phyloP scores from a whole-genome alignment of 1,140 invertebrate species.

The Drosophila sproati region DNA sequence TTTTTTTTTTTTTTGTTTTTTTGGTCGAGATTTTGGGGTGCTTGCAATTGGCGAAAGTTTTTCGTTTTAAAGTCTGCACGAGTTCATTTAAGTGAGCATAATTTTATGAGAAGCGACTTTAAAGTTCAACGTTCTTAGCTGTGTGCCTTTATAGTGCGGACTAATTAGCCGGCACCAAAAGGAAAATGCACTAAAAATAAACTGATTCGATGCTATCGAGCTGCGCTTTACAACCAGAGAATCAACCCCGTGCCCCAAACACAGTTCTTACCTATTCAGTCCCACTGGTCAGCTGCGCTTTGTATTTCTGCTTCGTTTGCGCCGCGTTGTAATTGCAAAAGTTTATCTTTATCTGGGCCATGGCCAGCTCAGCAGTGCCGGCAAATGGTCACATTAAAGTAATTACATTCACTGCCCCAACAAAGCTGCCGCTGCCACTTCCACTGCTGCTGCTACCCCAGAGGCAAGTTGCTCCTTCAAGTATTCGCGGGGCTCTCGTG shows the following conservation, averaged over 20 bases:
- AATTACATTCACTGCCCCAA: constrained; percentile 69
- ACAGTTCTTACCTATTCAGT: not conserved
- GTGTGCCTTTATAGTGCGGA: constrained; percentile 19
- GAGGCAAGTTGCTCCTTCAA: not conserved
- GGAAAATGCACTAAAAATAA: constrained; percentile 67
- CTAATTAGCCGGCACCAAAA: constrained; percentile 65
- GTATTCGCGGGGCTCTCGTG: constrained; percentile 4
- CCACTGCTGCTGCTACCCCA: not conserved
- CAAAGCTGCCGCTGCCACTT: constrained; percentile 10
- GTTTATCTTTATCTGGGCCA: constrained; percentile 79
- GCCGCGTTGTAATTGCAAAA: constrained; percentile 79
- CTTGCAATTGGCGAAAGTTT: constrained; percentile 31
- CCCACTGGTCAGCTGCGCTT: constrained; percentile 31
- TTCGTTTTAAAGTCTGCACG: constrained; percentile 56
- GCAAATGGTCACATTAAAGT: constrained; percentile 82
- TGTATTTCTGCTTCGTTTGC: constrained; percentile 69
- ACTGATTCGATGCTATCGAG: constrained; percentile 79
- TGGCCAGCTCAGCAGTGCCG: constrained; percentile 56
- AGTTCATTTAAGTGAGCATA: constrained; percentile 53
- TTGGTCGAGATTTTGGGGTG: constrained; percentile 43
- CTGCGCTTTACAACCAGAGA: constrained; percentile 39
- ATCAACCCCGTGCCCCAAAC: not conserved
- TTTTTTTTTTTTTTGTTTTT: not conserved
- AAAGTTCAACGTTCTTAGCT: constrained; percentile 44
- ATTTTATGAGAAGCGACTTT: constrained; percentile 58